Conservation (phyloP, 1,140 invertebrate genomes). For the Papilio polytes region DNA sequence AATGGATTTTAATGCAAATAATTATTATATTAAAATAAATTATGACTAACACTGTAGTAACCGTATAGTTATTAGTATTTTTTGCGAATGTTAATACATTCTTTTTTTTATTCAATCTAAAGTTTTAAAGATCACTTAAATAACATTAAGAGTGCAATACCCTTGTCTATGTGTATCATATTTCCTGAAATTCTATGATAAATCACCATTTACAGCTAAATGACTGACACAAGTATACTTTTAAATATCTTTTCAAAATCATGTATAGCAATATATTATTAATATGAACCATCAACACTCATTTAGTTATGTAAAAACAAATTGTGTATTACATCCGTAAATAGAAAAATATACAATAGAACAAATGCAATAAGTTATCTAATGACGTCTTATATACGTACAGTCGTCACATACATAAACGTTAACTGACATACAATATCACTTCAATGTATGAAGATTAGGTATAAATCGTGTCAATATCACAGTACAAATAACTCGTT, state of each 20-base stretch:
- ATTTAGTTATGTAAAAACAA: conserved; percentile 4
- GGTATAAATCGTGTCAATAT: neutral
- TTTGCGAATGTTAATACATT: too few species aligned
- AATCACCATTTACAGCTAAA: too few species aligned
- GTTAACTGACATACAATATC: neutral
- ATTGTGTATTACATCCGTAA: neutral
- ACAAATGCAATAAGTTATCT: conserved; percentile 10
- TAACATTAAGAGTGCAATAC: neutral
- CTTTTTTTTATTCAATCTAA: too few species aligned
- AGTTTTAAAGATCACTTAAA: too few species aligned
- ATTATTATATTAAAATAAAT: neutral
- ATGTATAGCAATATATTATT: neutral
- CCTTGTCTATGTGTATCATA: neutral
- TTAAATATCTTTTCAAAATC: neutral
- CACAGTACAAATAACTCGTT: neutral
- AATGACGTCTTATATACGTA: neutral
- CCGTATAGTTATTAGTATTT: too few species aligned
- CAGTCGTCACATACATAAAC: neutral
- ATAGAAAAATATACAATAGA: conserved; percentile 14
- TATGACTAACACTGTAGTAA: neutral
- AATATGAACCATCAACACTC: neutral
- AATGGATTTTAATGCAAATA: neutral
- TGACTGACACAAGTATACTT: neutral
- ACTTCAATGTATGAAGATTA: neutral
- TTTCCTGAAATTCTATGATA: neutral